Conservation (phyloP, 2,797 vertebrate species). For the Sebastes hubbsi region DNA sequence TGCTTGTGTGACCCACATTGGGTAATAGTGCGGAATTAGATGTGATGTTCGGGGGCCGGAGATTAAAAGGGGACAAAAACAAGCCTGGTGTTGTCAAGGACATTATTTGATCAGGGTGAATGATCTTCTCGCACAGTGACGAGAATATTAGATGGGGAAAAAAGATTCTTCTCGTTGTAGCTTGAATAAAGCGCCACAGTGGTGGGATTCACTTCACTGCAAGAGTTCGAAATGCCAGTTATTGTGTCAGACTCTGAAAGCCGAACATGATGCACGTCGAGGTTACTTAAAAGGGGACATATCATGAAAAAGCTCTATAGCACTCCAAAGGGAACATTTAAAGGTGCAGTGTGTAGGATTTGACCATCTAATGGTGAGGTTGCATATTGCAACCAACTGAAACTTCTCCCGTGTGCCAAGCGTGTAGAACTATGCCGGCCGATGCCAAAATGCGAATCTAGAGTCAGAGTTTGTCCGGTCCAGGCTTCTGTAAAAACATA, state of each 20-base stretch:
- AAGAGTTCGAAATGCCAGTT: neutral
- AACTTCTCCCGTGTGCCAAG: no score
- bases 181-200: neutral
- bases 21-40: slow-evolving; percentile 47
- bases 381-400: no score
- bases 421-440: no score
- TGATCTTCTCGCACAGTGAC: neutral
- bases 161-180: neutral
- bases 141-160: neutral
- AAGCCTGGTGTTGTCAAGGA: slow-evolving; percentile 43
- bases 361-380: no score
- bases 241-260: neutral
- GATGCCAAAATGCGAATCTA: no score
- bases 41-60: slow-evolving; percentile 41
- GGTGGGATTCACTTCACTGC: neutral
- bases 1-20: slow-evolving; percentile 69
- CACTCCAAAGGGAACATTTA: no score
- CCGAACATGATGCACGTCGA: neutral
- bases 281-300: neutral
- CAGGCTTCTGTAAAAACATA: no score
- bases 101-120: slow-evolving; percentile 20
- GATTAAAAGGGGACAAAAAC: slow-evolving; percentile 58
- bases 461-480: no score
- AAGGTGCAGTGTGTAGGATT: no score
- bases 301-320: no score